Percentiles rank a stretch among this genome's conserved stretches.
Conservation (phyloP, 2,797 vertebrate genomes). For the Ctenopoma multispine region DNA sequence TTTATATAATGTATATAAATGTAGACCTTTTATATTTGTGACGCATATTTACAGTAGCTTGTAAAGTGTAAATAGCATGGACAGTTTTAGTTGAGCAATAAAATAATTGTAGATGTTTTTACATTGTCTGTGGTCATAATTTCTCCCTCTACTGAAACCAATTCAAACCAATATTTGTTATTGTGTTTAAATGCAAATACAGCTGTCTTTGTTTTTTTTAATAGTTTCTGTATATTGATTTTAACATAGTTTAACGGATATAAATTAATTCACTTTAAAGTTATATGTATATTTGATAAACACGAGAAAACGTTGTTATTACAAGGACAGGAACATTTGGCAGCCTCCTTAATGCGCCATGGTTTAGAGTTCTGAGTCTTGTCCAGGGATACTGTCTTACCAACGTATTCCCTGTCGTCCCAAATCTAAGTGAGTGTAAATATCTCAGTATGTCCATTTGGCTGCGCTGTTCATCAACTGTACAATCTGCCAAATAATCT, state of each 20-base stretch:
- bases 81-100: conserved; percentile 85
- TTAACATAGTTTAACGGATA: too few species aligned
- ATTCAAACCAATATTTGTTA: background rate
- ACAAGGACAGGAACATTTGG: too few species aligned
- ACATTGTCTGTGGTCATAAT: conserved; percentile 63
- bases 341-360: too few species aligned
- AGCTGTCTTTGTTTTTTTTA: too few species aligned
- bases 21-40: conserved; percentile 83
- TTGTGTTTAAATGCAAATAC: background rate
- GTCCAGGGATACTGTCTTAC: too few species aligned
- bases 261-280: too few species aligned
- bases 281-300: too few species aligned
- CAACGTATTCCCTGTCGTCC: background rate
- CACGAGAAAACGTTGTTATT: too few species aligned
- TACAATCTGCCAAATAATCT: background rate
- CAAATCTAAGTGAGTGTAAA: background rate
- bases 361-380: too few species aligned
- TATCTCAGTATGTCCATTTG: conserved; percentile 11
- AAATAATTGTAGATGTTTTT: conserved; percentile 85
- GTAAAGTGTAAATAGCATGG: conserved; percentile 88
- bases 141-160: conserved; percentile 10
- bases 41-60: conserved; percentile 81
- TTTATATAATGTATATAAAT: conserved; percentile 85
- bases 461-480: conserved; percentile 54
- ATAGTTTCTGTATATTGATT: too few species aligned